A percentile compares a stretch with the other conserved stretches of the same genome.
phyloP scores from a whole-genome alignment of 2,113 vertebrate genomes.

The Pseudorhombus dupliciocellatus region DNA sequence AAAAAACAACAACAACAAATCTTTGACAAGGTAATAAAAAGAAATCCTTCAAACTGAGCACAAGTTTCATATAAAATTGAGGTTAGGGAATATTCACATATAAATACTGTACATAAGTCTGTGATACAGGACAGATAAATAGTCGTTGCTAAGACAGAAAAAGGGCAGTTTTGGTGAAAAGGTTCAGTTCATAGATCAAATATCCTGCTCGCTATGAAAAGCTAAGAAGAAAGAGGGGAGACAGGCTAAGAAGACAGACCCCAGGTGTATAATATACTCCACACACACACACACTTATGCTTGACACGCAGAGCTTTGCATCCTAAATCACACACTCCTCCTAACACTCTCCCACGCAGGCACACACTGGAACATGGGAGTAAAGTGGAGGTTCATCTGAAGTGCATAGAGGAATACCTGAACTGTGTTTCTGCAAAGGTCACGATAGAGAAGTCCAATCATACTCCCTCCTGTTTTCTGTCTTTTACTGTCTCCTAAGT shows the following conservation, averaged over 20 bases:
- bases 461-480: constrained; percentile 19
- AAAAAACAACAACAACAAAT: constrained; percentile 18
- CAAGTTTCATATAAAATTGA: constrained; percentile 64
- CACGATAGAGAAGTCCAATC: constrained; percentile 51
- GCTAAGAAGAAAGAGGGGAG: constrained; percentile 27
- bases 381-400: constrained; percentile 45
- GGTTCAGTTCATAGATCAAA: constrained; percentile 41
- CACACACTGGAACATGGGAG: constrained; percentile 61
- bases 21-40: constrained; percentile 25
- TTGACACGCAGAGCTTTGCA: constrained; percentile 15
- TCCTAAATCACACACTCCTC: constrained; percentile 20
- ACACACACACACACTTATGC: not conserved
- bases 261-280: not conserved
- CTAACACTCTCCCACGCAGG: constrained; percentile 24
- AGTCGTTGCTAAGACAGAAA: constrained; percentile 37
- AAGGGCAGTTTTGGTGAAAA: constrained; percentile 41
- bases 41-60: constrained; percentile 39
- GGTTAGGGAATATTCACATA: constrained; percentile 68
- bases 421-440: constrained; percentile 51
- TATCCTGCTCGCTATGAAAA: constrained; percentile 35
- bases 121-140: constrained; percentile 57
- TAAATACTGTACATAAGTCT: constrained; percentile 79
- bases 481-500: constrained; percentile 24
- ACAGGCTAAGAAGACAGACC: constrained; percentile 44
- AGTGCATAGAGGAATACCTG: constrained; percentile 71